Conservation (phyloP, 1,140 invertebrate genomes). For the Leptestheria dahalacensis region DNA sequence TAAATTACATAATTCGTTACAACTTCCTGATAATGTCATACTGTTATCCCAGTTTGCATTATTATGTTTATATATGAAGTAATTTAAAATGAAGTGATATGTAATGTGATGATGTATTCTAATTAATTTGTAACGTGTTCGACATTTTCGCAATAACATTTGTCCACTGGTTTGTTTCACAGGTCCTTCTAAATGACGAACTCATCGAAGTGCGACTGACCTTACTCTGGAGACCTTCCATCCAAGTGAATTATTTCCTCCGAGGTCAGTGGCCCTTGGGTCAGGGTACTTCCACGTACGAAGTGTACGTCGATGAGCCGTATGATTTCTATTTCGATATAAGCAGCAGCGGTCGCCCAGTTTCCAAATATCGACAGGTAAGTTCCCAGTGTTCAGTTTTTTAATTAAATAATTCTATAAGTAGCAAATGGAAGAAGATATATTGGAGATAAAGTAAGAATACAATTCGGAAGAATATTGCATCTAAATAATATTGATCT, state of each 20-base stretch:
- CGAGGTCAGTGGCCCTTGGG: constrained; percentile 41
- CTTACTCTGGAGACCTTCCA: constrained; percentile 57
- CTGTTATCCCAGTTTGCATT: too few species aligned
- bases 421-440: too few species aligned
- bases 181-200: constrained; percentile 36
- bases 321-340: constrained; percentile 70
- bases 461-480: too few species aligned
- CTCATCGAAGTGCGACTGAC: constrained; percentile 47
- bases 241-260: constrained; percentile 53
- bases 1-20: too few species aligned
- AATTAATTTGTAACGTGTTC: neutral
- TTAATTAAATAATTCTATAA: too few species aligned
- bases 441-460: too few species aligned
- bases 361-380: constrained; percentile 37
- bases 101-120: too few species aligned
- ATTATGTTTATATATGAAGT: too few species aligned
- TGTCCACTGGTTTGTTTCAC: constrained; percentile 26
- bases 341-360: constrained; percentile 33
- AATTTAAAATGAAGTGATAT: too few species aligned
- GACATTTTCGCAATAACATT: constrained; percentile 7
- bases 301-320: constrained; percentile 45
- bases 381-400: too few species aligned
- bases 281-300: constrained; percentile 35
- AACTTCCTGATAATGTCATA: too few species aligned
- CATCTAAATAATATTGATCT: too few species aligned